Base-by-base conservation (phyloP, 2,888 invertebrate species). In the Punctoribates punctum region DNA sequence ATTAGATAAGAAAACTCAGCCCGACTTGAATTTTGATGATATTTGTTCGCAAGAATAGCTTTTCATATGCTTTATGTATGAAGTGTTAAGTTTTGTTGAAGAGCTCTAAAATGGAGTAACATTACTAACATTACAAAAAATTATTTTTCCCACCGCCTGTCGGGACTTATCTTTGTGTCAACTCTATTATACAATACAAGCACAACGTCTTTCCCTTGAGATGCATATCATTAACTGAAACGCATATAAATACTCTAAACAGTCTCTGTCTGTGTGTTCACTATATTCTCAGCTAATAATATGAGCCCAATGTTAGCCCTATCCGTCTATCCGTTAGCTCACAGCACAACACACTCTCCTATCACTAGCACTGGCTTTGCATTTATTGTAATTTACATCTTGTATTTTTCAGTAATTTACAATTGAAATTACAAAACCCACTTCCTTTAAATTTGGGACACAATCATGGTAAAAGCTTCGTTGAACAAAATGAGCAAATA, bases 171-270 rank as follows among this genome's bases (percentile, higher is more conserved):
- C 65, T 65, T 65, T 65, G 65, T 65, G 65, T 65, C 65, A 65
- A 65, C 65, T 65, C 9, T 65, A 65, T 65, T 65, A 65, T 65
- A 65, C 65, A 65, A 65, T 65, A 65, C 65, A 25, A 65, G 65
- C 65, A 65, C 34, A 65, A 34, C 29, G 9, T n/a, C 13, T n/a
- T 65, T n/a, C 65, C 65, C 65, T n/a, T 34, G 65, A 65, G 65
- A 65, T 65, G 34, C 65, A 65, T 65, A 65, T 65, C 65, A 65
- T 65, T 65, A 65, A 65, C 17, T 65, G 29, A 29, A 65, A 65
- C 27, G 34, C 27, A 29, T 25, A 23, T 25, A 25, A 57, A 23
- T 23, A 57, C 20, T 57, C 9, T 48, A 48, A 48, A 48, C 8
- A 48, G 34, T 34, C 4, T n/a, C n/a, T n/a, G 48, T 48, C 57